Conservation (phyloP, 2,113 vertebrate species). For the Callionymus lyra region DNA sequence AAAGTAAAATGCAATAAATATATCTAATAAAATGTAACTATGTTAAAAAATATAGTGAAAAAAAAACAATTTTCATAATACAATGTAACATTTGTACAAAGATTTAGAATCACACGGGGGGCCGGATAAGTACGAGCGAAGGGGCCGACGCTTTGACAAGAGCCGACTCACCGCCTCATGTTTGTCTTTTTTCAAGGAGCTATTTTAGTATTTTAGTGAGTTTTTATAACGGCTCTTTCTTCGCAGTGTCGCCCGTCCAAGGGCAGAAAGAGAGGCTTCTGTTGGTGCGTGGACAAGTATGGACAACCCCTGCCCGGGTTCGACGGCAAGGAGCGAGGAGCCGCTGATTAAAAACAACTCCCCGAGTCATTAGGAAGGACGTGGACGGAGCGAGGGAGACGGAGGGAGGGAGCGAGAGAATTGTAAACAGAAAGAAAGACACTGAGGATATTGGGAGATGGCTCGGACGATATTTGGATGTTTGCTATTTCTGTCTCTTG, state of each 20-base stretch:
- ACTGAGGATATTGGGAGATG: slow-evolving; percentile 51
- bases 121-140: too few relatives aligned
- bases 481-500: slow-evolving; percentile 50
- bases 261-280: slow-evolving; percentile 86
- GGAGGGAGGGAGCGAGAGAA: slow-evolving; percentile 35
- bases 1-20: too few relatives aligned
- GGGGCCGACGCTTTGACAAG: too few relatives aligned
- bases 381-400: slow-evolving; percentile 35
- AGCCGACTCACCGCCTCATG: too few relatives aligned
- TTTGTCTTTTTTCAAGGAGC: too few relatives aligned
- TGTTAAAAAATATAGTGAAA: too few relatives aligned
- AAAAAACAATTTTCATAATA: too few relatives aligned
- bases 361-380: slow-evolving; percentile 72
- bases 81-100: too few relatives aligned
- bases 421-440: slow-evolving; percentile 41
- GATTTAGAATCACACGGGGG: too few relatives aligned
- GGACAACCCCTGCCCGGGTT: slow-evolving; percentile 81
- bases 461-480: slow-evolving; percentile 44
- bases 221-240: slow-evolving; percentile 32
- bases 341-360: slow-evolving; percentile 75
- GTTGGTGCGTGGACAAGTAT: slow-evolving; percentile 95
- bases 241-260: slow-evolving; percentile 89
- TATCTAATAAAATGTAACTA: too few relatives aligned
- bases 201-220: too few relatives aligned
- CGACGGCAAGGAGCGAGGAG: slow-evolving; percentile 71